Percentiles rank a stretch among this genome's conserved stretches.
Evolutionary conservation across 2,888 invertebrate species (phyloP).

Genomic region (Rhingia rostrata): DNA sequence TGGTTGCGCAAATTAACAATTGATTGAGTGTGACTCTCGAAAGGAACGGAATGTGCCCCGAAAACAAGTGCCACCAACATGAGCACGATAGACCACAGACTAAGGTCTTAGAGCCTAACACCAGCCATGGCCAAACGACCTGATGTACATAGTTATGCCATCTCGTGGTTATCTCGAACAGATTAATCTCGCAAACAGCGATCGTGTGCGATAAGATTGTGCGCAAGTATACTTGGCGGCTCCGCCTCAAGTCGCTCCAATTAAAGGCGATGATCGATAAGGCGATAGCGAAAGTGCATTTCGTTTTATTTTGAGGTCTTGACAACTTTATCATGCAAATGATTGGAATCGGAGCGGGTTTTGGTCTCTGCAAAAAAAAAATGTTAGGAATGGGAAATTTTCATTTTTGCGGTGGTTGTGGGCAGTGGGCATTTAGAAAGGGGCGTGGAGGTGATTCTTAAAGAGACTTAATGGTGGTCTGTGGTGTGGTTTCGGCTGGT

Average conservation of each 20-base stretch:
- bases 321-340: background rate
- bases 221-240: background rate
- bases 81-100: background rate
- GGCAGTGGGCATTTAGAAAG: background rate
- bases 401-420: background rate
- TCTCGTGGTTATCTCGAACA: slow-evolving; percentile 35
- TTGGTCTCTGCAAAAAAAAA: background rate
- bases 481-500: no score
- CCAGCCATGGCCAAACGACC: background rate
- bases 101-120: background rate
- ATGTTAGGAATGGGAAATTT: background rate
- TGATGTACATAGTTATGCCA: slow-evolving; percentile 38
- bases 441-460: no score
- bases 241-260: slow-evolving; percentile 24
- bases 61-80: slow-evolving; percentile 17
- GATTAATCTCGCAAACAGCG: slow-evolving; percentile 42
- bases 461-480: no score
- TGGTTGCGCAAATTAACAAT: slow-evolving; percentile 51
- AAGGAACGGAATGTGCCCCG: slow-evolving; percentile 12
- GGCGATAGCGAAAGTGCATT: slow-evolving; percentile 51
- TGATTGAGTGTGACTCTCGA: slow-evolving; percentile 42
- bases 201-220: slow-evolving; percentile 50
- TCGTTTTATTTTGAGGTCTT: slow-evolving; percentile 9
- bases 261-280: slow-evolving; percentile 42
- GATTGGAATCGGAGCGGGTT: background rate